phyloP scores from a whole-genome alignment of 2,797 vertebrate species.

The Furcifer pardalis region DNA sequence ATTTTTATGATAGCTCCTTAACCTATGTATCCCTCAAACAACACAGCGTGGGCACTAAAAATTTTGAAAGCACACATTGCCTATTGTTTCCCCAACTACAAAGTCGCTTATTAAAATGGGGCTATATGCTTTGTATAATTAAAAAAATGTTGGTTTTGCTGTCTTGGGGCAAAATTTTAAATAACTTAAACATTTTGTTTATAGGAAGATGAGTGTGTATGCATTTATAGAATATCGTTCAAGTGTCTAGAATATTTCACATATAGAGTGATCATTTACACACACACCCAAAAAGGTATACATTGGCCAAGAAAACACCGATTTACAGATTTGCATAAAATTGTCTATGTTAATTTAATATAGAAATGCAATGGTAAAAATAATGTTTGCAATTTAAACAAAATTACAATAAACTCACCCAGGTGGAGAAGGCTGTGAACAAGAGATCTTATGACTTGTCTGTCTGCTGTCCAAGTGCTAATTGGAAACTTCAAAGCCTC shows the following conservation, averaged over 20 bases:
- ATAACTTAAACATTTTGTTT: not conserved
- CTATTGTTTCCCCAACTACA: slow-evolving; percentile 18
- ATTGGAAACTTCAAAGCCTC: too few relatives aligned
- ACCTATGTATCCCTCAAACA: slow-evolving; percentile 65
- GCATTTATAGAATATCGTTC: not conserved
- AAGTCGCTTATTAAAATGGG: slow-evolving; percentile 4
- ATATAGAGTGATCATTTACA: not conserved
- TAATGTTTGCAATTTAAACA: too few relatives aligned
- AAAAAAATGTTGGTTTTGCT: slow-evolving; percentile 26
- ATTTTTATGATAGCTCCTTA: slow-evolving; percentile 69
- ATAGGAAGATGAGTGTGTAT: not conserved
- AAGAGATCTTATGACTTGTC: too few relatives aligned
- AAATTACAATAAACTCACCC: too few relatives aligned
- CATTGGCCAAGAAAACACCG: too few relatives aligned
- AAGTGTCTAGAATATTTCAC: not conserved
- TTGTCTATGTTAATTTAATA: too few relatives aligned
- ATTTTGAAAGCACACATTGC: slow-evolving; percentile 51
- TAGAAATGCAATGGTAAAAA: too few relatives aligned
- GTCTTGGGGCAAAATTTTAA: slow-evolving; percentile 24
- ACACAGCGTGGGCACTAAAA: slow-evolving; percentile 51
- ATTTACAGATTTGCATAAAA: too few relatives aligned
- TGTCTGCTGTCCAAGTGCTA: too few relatives aligned
- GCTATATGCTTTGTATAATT: slow-evolving; percentile 41
- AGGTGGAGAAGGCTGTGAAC: too few relatives aligned
- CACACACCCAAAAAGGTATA: too few relatives aligned